phyloP scores from a whole-genome alignment of 2,797 vertebrate genomes.

The Sebastes oblongus region DNA sequence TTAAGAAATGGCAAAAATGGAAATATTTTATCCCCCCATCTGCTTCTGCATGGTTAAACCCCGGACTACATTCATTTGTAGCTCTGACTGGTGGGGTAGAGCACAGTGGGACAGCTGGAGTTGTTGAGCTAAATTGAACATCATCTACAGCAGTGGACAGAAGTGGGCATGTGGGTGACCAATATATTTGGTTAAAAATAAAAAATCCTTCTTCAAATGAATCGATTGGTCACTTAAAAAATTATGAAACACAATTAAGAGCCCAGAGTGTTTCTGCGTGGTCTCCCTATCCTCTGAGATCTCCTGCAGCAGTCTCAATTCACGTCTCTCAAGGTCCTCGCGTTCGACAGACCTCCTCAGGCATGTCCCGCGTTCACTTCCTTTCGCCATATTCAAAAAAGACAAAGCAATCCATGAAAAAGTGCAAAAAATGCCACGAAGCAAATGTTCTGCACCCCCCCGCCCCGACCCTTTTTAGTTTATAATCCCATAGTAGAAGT shows the following conservation, averaged over 20 bases:
- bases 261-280: constrained; percentile 76
- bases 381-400: constrained; percentile 60
- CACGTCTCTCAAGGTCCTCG: constrained; percentile 56
- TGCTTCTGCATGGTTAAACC: constrained; percentile 64
- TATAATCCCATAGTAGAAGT: constrained; percentile 90
- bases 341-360: constrained; percentile 38
- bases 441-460: constrained; percentile 79
- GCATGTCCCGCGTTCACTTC: constrained; percentile 53
- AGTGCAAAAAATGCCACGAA: constrained; percentile 88
- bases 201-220: constrained; percentile 57
- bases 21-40: constrained; percentile 60
- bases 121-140: constrained; percentile 59
- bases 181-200: constrained; percentile 57
- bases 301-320: constrained; percentile 55
- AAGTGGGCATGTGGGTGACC: constrained; percentile 63
- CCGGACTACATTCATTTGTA: constrained; percentile 82
- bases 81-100: constrained; percentile 70
- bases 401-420: constrained; percentile 83
- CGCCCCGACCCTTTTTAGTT: constrained; percentile 69
- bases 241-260: constrained; percentile 75
- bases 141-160: constrained; percentile 64
- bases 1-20: constrained; percentile 65
- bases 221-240: constrained; percentile 75
- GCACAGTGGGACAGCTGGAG: constrained; percentile 65
- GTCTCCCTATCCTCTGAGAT: constrained; percentile 72